These are phyloP conservation scores for Pteronotus mesoamericanus DNA, from an alignment of 2,797 vertebrate species.

Conservation along the genomic window DNA sequence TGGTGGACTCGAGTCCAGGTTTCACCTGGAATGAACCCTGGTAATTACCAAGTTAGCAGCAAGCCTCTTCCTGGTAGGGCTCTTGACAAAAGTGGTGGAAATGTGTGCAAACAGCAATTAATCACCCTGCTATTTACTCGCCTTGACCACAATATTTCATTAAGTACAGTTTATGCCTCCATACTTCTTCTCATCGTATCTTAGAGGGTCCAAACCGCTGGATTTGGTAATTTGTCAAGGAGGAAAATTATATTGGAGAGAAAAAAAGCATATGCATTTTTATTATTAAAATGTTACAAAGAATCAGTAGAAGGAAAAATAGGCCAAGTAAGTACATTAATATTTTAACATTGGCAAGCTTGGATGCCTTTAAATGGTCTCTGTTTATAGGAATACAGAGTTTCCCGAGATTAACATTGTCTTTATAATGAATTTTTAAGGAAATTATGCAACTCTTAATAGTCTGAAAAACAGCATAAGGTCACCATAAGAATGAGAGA, in stretches of 20 bases:
- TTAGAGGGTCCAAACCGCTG: not conserved
- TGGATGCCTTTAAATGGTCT: not conserved
- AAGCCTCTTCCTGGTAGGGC: not conserved
- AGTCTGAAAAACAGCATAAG: not conserved
- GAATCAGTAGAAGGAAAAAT: not conserved
- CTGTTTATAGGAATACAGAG: not conserved
- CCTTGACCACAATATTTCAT: conserved; percentile 11
- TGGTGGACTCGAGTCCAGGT: not conserved
- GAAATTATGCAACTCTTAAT: not conserved
- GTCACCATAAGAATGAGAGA: not conserved
- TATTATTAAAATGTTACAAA: not conserved
- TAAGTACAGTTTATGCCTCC: conserved; percentile 6
- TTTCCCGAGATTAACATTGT: not conserved
- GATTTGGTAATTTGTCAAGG: not conserved
- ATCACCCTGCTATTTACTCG: not conserved
- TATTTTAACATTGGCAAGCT: not conserved
- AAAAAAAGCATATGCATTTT: not conserved
- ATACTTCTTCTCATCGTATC: not conserved
- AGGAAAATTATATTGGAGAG: not conserved
- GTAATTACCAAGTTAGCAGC: not conserved
- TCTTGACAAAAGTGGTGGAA: not conserved
- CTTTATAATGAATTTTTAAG: not conserved
- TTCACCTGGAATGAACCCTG: not conserved
- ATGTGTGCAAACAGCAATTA: not conserved
- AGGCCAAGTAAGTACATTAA: not conserved